Conservation (phyloP, 2,888 invertebrate genomes). For the Andrena flavipes region DNA sequence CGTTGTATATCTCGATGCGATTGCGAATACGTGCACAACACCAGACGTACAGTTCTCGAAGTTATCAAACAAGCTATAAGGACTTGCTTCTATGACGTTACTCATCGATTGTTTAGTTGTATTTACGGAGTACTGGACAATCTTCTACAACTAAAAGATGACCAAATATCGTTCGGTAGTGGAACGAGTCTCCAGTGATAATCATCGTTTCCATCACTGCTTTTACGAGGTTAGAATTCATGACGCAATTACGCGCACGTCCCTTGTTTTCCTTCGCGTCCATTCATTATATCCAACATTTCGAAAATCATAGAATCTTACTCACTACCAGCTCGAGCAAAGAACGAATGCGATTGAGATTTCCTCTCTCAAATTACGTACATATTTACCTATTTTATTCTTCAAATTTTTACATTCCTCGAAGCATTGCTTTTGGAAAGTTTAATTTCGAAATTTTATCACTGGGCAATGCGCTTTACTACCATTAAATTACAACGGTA, state of each 20-base stretch:
- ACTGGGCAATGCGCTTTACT: background rate
- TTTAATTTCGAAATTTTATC: background rate
- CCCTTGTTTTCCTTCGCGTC: conserved; percentile 32
- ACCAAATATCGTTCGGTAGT: conserved; percentile 58
- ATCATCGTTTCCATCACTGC: conserved; percentile 58
- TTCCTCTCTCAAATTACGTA: no score
- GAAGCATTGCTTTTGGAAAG: background rate
- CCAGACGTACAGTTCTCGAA: conserved; percentile 27
- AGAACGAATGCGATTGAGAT: background rate
- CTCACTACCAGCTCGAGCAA: background rate
- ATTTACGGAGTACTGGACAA: conserved; percentile 52
- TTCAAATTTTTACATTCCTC: no score
- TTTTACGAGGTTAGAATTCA: conserved; percentile 66
- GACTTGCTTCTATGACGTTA: conserved; percentile 50
- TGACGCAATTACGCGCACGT: conserved; percentile 40
- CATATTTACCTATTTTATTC: no score
- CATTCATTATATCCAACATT: background rate
- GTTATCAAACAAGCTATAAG: conserved; percentile 35
- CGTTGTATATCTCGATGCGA: conserved; percentile 20
- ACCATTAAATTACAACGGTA: background rate
- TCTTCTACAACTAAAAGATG: conserved; percentile 61
- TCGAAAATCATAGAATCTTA: background rate
- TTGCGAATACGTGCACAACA: conserved; percentile 14
- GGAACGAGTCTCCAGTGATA: conserved; percentile 60
- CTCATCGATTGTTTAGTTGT: conserved; percentile 42